Conservation (phyloP, 2,888 invertebrate genomes). For the Stramonita haemastoma region DNA sequence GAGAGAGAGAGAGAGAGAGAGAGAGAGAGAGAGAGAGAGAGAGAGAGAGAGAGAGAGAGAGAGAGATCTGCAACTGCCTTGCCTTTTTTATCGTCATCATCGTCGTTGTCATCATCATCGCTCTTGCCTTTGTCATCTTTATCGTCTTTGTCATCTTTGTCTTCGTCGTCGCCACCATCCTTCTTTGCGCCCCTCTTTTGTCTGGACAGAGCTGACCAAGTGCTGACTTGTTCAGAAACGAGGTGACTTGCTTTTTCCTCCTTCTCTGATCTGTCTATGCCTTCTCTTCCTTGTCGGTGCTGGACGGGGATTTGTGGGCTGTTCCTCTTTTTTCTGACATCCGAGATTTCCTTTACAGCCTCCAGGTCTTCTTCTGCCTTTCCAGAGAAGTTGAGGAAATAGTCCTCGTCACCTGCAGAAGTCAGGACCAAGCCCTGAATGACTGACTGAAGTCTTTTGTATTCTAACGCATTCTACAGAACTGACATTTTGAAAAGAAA, state of each 20-base stretch:
- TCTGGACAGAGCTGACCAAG: not conserved
- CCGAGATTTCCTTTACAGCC: no score
- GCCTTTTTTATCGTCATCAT: not conserved
- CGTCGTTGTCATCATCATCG: not conserved
- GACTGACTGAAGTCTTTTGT: no score
- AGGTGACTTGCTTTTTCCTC: not conserved
- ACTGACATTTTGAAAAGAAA: no score
- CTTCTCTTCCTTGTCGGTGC: not conserved
- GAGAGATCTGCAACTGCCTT: not conserved
- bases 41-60: not conserved
- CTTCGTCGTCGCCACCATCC: not conserved
- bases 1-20: not conserved
- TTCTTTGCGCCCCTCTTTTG: not conserved
- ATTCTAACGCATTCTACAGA: no score
- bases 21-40: not conserved
- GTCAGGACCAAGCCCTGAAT: no score
- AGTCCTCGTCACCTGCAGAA: no score
- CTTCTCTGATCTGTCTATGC: not conserved
- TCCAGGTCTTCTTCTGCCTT: no score
- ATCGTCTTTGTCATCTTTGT: not conserved
- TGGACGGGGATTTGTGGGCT: not conserved
- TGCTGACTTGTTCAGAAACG: not conserved
- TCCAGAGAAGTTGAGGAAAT: no score
- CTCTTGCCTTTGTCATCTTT: not conserved
- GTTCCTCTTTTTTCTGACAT: no score